phyloP scores from a whole-genome alignment of 2,888 invertebrate genomes.

The Brachylomia viminalis region DNA sequence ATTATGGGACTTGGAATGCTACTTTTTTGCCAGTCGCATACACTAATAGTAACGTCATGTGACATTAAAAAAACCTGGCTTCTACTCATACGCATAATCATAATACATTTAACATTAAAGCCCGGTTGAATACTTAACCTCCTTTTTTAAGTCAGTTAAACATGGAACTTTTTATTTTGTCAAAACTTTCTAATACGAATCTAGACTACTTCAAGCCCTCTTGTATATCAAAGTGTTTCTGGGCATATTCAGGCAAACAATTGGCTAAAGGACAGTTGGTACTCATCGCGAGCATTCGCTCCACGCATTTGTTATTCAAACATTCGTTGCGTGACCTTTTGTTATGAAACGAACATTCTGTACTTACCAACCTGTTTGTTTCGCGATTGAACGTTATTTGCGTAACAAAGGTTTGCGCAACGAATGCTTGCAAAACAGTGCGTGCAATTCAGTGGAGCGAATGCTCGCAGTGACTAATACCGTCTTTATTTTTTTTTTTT shows the following conservation, averaged over 20 bases:
- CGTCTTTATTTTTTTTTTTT: not conserved
- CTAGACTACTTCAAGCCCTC: not conserved
- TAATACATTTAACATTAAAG: not conserved
- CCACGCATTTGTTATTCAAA: not conserved
- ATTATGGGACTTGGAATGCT: not conserved
- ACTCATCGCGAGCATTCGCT: not conserved
- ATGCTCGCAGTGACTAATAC: not conserved
- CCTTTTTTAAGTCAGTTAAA: not conserved
- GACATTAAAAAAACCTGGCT: not conserved
- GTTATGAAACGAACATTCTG: not conserved
- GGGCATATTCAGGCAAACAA: constrained; percentile 15
- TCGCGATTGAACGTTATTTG: not conserved
- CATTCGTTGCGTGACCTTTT: not conserved
- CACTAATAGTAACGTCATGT: too few species aligned
- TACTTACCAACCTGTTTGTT: not conserved
- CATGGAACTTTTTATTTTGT: not conserved
- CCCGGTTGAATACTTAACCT: not conserved
- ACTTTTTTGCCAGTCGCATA: not conserved
- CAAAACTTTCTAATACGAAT: constrained; percentile 23
- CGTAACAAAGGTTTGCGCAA: not conserved
- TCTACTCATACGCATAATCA: too few species aligned
- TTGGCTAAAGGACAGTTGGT: not conserved
- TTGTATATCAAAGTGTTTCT: constrained; percentile 27
- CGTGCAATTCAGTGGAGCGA: not conserved
- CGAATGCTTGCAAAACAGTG: not conserved